Evolutionary conservation across 2,797 vertebrate species (phyloP).

Genomic region (Micrastur ruficollis): DNA sequence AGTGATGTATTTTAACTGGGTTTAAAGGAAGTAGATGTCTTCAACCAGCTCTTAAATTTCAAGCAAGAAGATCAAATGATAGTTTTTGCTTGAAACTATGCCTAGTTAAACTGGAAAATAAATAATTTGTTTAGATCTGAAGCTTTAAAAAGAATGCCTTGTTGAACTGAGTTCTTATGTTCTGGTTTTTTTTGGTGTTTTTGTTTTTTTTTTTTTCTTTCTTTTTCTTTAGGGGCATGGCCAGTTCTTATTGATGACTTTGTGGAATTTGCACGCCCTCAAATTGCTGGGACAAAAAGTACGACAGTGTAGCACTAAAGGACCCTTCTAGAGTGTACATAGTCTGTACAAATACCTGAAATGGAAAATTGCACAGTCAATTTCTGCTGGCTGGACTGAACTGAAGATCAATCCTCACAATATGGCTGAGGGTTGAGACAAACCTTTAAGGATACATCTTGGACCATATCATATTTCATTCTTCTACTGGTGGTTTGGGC

Average conservation of each 20-base stretch:
- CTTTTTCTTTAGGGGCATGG: constrained; percentile 85
- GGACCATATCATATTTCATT: constrained; percentile 88
- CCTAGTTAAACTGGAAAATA: background rate
- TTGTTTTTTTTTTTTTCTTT: background rate
- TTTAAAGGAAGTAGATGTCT: background rate
- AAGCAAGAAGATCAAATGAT: background rate
- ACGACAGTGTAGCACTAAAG: constrained; percentile 89
- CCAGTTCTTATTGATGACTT: constrained; percentile 98
- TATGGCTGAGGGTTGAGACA: constrained; percentile 89
- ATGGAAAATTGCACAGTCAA: constrained; percentile 84
- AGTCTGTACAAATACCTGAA: constrained; percentile 83
- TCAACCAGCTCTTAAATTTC: background rate
- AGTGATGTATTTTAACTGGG: background rate
- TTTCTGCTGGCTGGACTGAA: constrained; percentile 88
- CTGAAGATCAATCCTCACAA: constrained; percentile 90
- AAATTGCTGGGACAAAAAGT: constrained; percentile 95
- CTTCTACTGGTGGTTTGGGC: constrained; percentile 89
- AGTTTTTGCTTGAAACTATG: background rate
- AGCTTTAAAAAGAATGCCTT: background rate
- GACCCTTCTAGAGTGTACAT: constrained; percentile 82
- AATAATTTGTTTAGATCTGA: background rate
- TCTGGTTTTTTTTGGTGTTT: background rate
- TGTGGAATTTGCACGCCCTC: constrained; percentile 98
- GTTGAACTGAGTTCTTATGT: background rate
- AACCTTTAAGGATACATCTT: constrained; percentile 88